Percentiles rank a stretch among this genome's conserved stretches.
Evolutionary conservation across 2,888 invertebrate species (phyloP).

Genomic region (Phengaris arion): DNA sequence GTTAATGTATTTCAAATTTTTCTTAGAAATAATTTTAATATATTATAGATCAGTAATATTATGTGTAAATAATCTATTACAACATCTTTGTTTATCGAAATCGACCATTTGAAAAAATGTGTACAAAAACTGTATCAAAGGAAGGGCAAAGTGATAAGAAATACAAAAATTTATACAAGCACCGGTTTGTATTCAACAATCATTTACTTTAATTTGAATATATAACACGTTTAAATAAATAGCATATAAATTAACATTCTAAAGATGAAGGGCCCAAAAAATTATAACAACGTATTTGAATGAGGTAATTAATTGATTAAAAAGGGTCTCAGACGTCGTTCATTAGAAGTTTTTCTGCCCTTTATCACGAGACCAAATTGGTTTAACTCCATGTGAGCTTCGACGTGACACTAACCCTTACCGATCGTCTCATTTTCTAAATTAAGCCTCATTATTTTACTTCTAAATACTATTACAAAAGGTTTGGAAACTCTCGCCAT

Average conservation of each 20-base stretch:
- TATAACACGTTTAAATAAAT: conserved; percentile 2
- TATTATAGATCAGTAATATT: too few species aligned
- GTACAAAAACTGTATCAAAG: neutral
- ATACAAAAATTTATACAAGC: neutral
- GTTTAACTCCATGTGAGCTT: conserved; percentile 55
- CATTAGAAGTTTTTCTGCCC: conserved; percentile 68
- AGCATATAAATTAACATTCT: neutral
- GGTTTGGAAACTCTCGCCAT: neutral
- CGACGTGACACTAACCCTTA: conserved; percentile 43
- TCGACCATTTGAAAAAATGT: neutral
- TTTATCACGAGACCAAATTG: conserved; percentile 59
- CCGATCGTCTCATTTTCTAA: conserved; percentile 17
- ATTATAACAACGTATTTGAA: conserved; percentile 59
- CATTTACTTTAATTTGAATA: neutral
- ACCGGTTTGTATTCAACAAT: neutral
- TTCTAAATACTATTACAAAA: conserved; percentile 1
- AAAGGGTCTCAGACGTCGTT: conserved; percentile 60
- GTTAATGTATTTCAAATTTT: too few species aligned
- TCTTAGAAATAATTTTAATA: too few species aligned
- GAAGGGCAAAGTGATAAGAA: conserved; percentile 4
- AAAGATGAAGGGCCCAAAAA: conserved; percentile 36
- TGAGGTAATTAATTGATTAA: conserved; percentile 74
- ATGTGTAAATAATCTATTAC: too few species aligned
- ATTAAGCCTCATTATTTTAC: conserved; percentile 2
- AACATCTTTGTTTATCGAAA: too few species aligned